Base-by-base conservation (phyloP, 2,888 invertebrate species). In the Aporophyla lueneburgensis region DNA sequence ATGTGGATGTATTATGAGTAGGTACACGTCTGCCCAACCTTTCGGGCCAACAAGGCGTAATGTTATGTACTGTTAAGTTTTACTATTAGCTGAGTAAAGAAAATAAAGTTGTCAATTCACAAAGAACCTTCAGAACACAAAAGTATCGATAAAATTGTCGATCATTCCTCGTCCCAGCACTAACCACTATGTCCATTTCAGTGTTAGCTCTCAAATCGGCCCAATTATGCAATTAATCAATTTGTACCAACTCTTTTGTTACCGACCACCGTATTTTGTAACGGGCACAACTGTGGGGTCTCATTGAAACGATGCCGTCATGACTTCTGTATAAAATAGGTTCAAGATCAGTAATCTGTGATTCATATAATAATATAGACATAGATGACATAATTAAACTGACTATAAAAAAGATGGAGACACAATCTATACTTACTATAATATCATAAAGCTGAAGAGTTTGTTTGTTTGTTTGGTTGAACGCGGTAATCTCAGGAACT, bases 161-260 rank as follows among this genome's bases (percentile, higher is more conserved):
- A 51, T 61, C 12, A 9, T 1, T 40, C 0, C 0, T n/a, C 16
- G 33, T 73, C 77, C 62, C 87, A 10, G 0, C 86, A 24, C 84
- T 88, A 80, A 2, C 33, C 53, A n/a, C 62, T 40, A 58, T 73
- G 74, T 66, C 65, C 72, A 69, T 72, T 74, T 33, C 66, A 80
- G 74, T 70, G 72, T 74, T 68, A 84, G 74, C 72, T 82, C 80
- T 82, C 76, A 68, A 79, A 72, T 56, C 76, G 59, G 76, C 40
- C 86, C 92, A 92, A 94, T 95, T 94, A 94, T 87, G 90, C 92
- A 93, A 95, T 95, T 94, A 94, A 92, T 91, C 94, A 94, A 94
- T 95, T 94, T 88, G 86, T 81, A 76, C 78, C 89, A 93, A 93
- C 92, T 93, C 93, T 92, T 94, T 92, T 87, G 89, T 88, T 87